Base-by-base conservation (phyloP, 2,888 invertebrate genomes). In the Drosophila anomalipes region DNA sequence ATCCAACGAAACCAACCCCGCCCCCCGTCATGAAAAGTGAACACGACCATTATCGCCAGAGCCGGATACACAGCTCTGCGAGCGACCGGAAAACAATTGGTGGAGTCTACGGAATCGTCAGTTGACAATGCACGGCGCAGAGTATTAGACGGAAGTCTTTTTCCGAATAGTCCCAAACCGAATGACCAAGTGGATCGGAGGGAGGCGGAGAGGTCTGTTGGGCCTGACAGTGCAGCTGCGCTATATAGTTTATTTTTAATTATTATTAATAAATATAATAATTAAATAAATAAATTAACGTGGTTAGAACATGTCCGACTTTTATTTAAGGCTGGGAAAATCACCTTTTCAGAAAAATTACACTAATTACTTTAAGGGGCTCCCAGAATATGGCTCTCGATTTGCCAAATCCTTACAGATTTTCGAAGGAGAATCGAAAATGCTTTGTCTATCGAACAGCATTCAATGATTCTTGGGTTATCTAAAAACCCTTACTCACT, bases 231-330 rank as follows among this genome's bases (percentile, higher is more conserved):
- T 57, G 57, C 57, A 57, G 57, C 39, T 39, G 28, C 12, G 12
- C 37, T 39, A 56, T 39, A 28, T 30, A 14, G 57, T 57, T 57
- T 39, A 57, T 57, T 30, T 47, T 28, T 30, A 57, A 30, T 57
- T 57, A 57, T 57, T 57, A 57, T 57, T n/a, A 39, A 41, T 39
- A 57, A n/a, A 39, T 9, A 30, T 57, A 39, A 57, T 57, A 57
- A 57, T 57, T 39, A 39, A 57, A 57, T 57, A 57, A 47, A 57
- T 56, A 39, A 56, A 56, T 56, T 28, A 28, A 28, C n/a, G 7
- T 39, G 57, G 39, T 57, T 57, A 57, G 57, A 30, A 30, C 9
- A 39, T 0, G 9, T 5, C n/a, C 3, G n/a, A 14, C n/a, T 57
- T 57, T 57, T 30, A n/a, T 30, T 57, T 7, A 4, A 19, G 47